phyloP scores from a whole-genome alignment of 2,797 vertebrate species.

The Molossus alvarezi region DNA sequence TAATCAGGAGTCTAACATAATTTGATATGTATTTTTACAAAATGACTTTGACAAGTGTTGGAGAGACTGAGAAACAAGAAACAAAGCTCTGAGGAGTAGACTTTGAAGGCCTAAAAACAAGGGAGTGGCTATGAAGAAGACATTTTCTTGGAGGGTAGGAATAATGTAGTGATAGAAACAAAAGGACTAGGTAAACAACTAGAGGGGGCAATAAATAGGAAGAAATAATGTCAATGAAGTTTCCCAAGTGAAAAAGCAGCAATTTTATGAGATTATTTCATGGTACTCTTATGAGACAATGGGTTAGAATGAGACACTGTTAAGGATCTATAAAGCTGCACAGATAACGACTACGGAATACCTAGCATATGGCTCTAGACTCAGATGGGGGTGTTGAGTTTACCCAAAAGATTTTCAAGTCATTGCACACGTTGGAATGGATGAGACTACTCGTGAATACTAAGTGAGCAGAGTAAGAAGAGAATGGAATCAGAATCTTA shows the following conservation, averaged over 20 bases:
- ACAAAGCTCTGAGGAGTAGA: constrained; percentile 15
- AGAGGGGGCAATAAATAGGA: constrained; percentile 8
- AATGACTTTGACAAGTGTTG: background rate
- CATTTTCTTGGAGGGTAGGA: background rate
- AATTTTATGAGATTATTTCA: constrained; percentile 43
- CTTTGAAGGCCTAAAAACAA: constrained; percentile 46
- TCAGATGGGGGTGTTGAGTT: background rate
- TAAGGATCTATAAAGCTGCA: background rate
- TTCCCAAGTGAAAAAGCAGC: constrained; percentile 43
- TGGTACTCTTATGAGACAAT: background rate
- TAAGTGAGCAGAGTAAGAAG: background rate
- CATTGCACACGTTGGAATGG: background rate
- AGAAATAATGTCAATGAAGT: constrained; percentile 12
- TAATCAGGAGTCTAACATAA: constrained; percentile 48
- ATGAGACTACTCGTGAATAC: background rate
- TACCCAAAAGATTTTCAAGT: constrained; percentile 35
- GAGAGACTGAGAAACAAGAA: background rate
- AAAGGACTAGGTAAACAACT: background rate
- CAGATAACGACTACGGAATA: background rate
- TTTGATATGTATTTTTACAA: background rate
- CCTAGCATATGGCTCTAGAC: constrained; percentile 21
- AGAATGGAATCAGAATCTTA: constrained; percentile 12
- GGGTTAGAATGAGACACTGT: background rate
- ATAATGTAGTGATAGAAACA: background rate
- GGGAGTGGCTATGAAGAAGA: background rate